Evolutionary conservation across 1,140 invertebrate species (phyloP), one percentile per base, ranked within the genome.

Genomic region (Drosophila paulistorum): DNA sequence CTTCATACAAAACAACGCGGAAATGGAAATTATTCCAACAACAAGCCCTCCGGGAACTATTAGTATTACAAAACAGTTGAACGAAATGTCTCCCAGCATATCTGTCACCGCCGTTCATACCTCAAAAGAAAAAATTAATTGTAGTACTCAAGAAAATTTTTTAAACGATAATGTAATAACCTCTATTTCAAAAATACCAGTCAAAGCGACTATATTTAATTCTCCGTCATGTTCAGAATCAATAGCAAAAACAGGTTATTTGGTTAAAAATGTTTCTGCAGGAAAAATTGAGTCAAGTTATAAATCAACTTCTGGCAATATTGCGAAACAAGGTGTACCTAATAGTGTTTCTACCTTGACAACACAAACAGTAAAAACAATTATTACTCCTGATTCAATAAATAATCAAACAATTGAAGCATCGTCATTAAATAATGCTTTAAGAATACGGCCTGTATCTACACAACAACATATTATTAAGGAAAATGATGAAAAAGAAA

Each of bases 1-100:
- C 64, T 73, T 42, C 33, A 23, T 67, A 14, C 76, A 79, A 66
- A 77, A 60, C 20, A 77, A 58, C 20, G 54, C 58, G 7, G 79
- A 77, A 57, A 84, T 87, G 81, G 76, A 87, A 72, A 87, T 87
- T 33, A 87, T 87, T 54, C 83, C 81, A 17, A 87, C 83, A 54
- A 79, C 76, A 4, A 79, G 76, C n/a, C 74, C 83, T 3, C 84
- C 84, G 5, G 79, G 76, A 4, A 81, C 81, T 10, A 69, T 54
- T 26, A 87, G 75, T 48, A 77, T 87, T 48, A 71, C 81, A 17
- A 87, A 87, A 26, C 78, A 87, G 59, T 74, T 84, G 1, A 74
- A 66, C 60, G 81, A 84, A 57, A 79, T 87, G 45, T 75, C 81
- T 14, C 81, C 84, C 7, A 84, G 81, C 42, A 87, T 87, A 55